Evolutionary conservation across 2,888 invertebrate species (phyloP), one percentile per base, ranked within the genome.

Genomic region (Monoplex corrugatus): DNA sequence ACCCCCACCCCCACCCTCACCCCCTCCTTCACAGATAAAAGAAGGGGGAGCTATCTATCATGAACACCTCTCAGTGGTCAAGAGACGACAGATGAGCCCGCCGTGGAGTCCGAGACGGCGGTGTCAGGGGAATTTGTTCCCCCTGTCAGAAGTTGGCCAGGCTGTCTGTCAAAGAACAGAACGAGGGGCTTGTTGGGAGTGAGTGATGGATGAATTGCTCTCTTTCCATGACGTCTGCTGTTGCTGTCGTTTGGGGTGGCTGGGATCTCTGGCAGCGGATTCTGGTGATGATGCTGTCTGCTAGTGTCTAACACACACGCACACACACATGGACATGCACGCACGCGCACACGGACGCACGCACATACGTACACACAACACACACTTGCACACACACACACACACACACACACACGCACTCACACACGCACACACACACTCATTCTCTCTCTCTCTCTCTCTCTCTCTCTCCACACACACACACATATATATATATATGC

Each of bases 71-170:
- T 28, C 72, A 10, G n/a, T 32, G 32, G 72, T 72, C 72, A 32
- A n/a, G 10, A 72, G 72, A 72, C 72, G 72, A 72, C 72, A 28
- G 72, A 72, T n/a, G 16, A 10, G 10, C 16, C 72, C 19, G n/a
- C 72, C 19, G 72, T 19, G 23, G 72, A 28, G n/a, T n/a, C n/a
- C 16, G 32, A 32, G 28, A n/a, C 72, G n/a, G 32, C n/a, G 72
- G n/a, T 72, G 72, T 72, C 72, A n/a, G 72, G 72, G 72, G 72
- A 72, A 72, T 72, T 72, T 72, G 72, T 72, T 72, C 72, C 28
- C 72, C n/a, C n/a, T 72, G n/a, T 72, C 72, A 28, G 72, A 32
- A 28, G 16, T 32, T 10, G 10, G 28, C n/a, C 72, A n/a, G n/a
- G n/a, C 72, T 28, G 72, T 72, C 72, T 32, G 72, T 72, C 72